A percentile compares a stretch with the other conserved stretches of the same genome.
These are phyloP conservation scores for Pelochelys cantorii DNA, from an alignment of 2,797 vertebrate species.

Conservation along the genomic window DNA sequence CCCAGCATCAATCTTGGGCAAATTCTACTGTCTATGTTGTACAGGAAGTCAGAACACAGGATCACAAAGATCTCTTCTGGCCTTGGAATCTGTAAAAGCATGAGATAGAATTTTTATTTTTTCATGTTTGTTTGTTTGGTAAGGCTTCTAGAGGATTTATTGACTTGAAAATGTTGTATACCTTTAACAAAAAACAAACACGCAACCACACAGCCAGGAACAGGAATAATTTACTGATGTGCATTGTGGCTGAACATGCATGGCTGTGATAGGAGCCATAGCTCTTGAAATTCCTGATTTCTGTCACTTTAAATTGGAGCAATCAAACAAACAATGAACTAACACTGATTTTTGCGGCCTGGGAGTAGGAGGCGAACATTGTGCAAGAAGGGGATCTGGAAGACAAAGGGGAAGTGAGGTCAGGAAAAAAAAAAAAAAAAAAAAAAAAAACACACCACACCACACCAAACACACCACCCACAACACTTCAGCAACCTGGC, in stretches of 20 bases:
- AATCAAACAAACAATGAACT: slow-evolving; percentile 8
- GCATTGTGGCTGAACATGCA: neutral
- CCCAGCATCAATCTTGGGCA: neutral
- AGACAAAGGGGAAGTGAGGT: neutral
- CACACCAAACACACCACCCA: too few relatives aligned
- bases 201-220: neutral
- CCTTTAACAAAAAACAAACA: neutral
- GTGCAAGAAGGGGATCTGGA: neutral
- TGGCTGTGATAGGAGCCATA: neutral
- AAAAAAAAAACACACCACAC: too few relatives aligned
- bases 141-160: neutral
- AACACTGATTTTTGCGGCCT: neutral
- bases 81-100: neutral
- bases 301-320: neutral
- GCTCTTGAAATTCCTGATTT: neutral
- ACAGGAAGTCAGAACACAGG: too few relatives aligned
- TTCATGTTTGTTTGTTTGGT: too few relatives aligned
- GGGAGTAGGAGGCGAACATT: neutral
- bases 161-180: slow-evolving; percentile 3
- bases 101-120: neutral
- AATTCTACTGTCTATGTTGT: neutral
- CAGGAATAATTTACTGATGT: neutral
- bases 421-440: neutral
- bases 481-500: neutral
- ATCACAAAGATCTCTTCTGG: neutral